Evolutionary conservation across 2,113 vertebrate species (phyloP).

Genomic region (Xenus cinereus): DNA sequence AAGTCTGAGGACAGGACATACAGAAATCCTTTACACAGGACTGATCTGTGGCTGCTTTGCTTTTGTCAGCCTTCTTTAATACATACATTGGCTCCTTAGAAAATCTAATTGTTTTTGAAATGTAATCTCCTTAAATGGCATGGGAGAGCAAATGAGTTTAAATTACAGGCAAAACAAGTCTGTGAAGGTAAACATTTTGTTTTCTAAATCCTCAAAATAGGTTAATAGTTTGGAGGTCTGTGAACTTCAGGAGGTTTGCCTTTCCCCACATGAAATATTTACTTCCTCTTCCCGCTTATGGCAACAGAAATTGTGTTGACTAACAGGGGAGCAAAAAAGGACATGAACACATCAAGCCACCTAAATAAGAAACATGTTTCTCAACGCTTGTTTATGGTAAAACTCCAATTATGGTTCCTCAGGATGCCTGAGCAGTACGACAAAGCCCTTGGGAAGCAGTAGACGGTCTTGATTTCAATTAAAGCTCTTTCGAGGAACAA

Average conservation of each 20-base stretch:
- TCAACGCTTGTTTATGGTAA: background rate
- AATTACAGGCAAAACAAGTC: background rate
- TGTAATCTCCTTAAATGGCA: background rate
- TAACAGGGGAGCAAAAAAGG: background rate
- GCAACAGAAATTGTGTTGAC: background rate
- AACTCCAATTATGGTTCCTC: background rate
- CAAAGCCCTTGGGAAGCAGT: background rate
- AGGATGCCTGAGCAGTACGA: background rate
- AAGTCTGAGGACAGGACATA: background rate
- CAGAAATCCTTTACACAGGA: background rate
- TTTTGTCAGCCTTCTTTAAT: background rate
- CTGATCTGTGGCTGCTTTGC: background rate
- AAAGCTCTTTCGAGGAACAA: background rate
- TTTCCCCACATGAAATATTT: background rate
- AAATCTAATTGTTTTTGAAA: conserved; percentile 35
- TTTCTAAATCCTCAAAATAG: conserved; percentile 10
- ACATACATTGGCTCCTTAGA: background rate
- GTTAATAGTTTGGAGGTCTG: background rate
- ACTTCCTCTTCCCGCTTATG: background rate
- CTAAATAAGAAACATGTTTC: conserved; percentile 32
- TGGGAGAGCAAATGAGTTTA: background rate
- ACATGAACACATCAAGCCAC: background rate
- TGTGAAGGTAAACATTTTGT: conserved; percentile 39
- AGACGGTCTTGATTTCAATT: background rate
- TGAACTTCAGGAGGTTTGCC: background rate